Percentiles rank a stretch among this genome's conserved stretches.
Conservation (phyloP, 2,888 invertebrate species). For the Dione juno region DNA sequence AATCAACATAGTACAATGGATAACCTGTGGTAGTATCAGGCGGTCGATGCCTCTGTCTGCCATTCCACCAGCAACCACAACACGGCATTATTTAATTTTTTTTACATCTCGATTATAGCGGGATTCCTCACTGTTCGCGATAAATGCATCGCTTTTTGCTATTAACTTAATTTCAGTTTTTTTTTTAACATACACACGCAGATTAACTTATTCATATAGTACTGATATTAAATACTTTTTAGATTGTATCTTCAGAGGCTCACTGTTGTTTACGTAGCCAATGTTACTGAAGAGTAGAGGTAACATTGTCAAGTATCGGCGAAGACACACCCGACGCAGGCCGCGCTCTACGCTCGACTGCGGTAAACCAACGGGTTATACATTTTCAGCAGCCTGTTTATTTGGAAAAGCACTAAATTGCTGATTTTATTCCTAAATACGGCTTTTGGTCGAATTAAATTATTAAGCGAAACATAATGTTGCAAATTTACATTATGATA, state of each 20-base stretch:
- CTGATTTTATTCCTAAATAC: slow-evolving; percentile 7
- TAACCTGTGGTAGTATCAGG: slow-evolving; percentile 72
- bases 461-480: background rate
- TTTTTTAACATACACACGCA: background rate
- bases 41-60: slow-evolving; percentile 78
- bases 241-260: slow-evolving; percentile 32
- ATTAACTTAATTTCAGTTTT: background rate
- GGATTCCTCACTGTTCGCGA: background rate
- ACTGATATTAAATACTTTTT: slow-evolving; percentile 12
- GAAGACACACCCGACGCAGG: slow-evolving; percentile 59
- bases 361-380: slow-evolving; percentile 58
- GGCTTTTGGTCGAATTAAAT: background rate
- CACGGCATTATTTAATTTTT: slow-evolving; percentile 66
- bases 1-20: slow-evolving; percentile 10
- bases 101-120: slow-evolving; percentile 39
- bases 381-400: slow-evolving; percentile 53
- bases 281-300: slow-evolving; percentile 50
- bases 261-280: slow-evolving; percentile 51
- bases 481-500: slow-evolving; percentile 2
- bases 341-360: slow-evolving; percentile 74
- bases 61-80: slow-evolving; percentile 81
- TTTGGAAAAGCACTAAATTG: slow-evolving; percentile 45
- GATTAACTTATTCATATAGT: slow-evolving; percentile 12
- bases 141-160: background rate
- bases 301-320: slow-evolving; percentile 49